These are phyloP conservation scores for Drosophila robusta DNA, from an alignment of 2,888 invertebrate genomes.

Conservation along the genomic window DNA sequence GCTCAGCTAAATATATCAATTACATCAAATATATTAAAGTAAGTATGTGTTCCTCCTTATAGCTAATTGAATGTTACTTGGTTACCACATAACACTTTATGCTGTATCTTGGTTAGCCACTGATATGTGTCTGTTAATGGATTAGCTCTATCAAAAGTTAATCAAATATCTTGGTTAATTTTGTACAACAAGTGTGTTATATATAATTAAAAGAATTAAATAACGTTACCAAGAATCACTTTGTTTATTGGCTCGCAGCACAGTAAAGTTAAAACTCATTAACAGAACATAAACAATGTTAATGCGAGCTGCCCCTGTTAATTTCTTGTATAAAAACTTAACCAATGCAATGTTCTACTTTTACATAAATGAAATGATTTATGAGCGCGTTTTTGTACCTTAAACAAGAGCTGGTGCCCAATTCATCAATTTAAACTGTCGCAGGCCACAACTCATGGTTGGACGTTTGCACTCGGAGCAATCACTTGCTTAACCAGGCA, in stretches of 20 bases:
- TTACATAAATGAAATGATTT: too few relatives aligned
- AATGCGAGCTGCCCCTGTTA: background rate
- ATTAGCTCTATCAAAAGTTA: too few relatives aligned
- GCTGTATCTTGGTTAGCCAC: too few relatives aligned
- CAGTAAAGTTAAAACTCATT: too few relatives aligned
- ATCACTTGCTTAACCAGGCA: constrained; percentile 38
- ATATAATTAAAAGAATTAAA: too few relatives aligned
- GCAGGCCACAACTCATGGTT: background rate
- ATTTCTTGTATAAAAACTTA: background rate
- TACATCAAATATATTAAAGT: background rate
- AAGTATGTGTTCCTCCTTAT: too few relatives aligned
- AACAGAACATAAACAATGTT: background rate
- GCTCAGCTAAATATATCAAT: background rate
- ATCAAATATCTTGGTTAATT: too few relatives aligned
- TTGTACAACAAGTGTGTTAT: too few relatives aligned
- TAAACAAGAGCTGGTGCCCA: background rate
- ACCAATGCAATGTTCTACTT: background rate
- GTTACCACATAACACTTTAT: background rate
- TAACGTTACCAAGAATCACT: too few relatives aligned
- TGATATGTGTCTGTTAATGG: too few relatives aligned
- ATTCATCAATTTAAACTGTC: background rate
- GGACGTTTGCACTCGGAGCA: constrained; percentile 1
- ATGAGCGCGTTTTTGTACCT: background rate
- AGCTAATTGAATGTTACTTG: background rate
- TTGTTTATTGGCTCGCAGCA: too few relatives aligned